phyloP scores from a whole-genome alignment of 2,113 vertebrate species.

The Candoia aspera region DNA sequence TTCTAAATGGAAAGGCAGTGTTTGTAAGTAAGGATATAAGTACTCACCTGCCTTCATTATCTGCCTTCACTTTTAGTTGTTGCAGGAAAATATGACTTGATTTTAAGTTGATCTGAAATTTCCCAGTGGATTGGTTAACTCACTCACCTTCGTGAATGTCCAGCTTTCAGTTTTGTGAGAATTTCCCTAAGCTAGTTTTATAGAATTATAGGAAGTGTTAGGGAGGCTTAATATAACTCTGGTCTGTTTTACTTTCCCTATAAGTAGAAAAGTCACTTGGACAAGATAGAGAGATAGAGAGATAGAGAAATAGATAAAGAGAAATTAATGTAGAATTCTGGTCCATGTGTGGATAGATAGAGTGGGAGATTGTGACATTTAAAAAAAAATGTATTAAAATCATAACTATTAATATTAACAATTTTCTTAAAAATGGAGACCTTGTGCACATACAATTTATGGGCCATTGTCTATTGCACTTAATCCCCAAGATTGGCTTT shows the following conservation, averaged over 20 bases:
- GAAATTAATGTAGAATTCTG: neutral
- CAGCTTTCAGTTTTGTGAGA: neutral
- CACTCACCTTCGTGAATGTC: neutral
- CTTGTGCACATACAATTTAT: neutral
- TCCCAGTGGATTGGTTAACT: neutral
- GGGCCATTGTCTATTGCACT: neutral
- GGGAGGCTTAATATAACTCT: neutral
- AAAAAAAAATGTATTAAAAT: neutral
- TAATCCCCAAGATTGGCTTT: neutral
- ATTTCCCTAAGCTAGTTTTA: neutral
- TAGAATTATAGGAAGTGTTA: neutral
- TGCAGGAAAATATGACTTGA: neutral
- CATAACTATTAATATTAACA: neutral
- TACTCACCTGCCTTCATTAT: neutral
- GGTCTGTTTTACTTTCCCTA: neutral
- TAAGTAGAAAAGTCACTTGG: neutral
- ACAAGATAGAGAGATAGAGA: neutral
- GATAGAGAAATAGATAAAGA: too few relatives aligned
- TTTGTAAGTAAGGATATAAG: neutral
- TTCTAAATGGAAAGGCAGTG: neutral
- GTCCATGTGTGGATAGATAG: neutral
- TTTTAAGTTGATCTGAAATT: neutral
- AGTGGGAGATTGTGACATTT: neutral
- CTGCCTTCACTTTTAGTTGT: neutral
- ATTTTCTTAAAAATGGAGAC: neutral